Conservation (phyloP, 2,113 vertebrate species). For the Prietella phreatophila region DNA sequence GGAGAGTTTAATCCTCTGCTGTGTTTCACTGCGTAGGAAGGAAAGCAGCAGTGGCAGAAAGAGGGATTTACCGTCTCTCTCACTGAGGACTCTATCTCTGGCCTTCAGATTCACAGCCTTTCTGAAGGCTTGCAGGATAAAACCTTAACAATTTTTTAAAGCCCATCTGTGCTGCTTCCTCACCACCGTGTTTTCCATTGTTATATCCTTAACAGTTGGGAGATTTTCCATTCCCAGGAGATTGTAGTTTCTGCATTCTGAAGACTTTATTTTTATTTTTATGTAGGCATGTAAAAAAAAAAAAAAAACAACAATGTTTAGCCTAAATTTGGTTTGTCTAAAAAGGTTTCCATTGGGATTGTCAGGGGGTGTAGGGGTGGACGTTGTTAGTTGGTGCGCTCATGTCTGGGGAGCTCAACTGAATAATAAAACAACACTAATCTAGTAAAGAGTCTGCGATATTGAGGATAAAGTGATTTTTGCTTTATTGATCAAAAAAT, state of each 20-base stretch:
- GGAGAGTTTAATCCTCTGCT: constrained; percentile 52
- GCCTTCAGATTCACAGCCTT: constrained; percentile 29
- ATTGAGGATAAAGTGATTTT: not conserved
- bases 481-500: not conserved
- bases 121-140: constrained; percentile 22
- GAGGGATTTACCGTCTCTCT: constrained; percentile 41
- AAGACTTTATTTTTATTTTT: not conserved
- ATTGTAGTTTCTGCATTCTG: constrained; percentile 2
- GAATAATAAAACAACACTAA: constrained; percentile 6
- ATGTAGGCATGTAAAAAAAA: constrained; percentile 5
- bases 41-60: constrained; percentile 20
- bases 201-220: not conserved
- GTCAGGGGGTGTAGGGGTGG: constrained; percentile 1
- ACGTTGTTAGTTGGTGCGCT: constrained; percentile 1
- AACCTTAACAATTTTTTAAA: constrained; percentile 30
- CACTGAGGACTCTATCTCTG: constrained; percentile 41
- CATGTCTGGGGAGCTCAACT: not conserved
- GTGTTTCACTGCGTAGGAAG: constrained; percentile 53
- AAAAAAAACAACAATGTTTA: constrained; percentile 14
- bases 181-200: not conserved
- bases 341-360: constrained; percentile 17
- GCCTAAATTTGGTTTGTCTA: constrained; percentile 13
- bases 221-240: constrained; percentile 5
- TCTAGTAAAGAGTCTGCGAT: not conserved
- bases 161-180: not conserved